phyloP scores from a whole-genome alignment of 1,140 invertebrate species.

The Diploscapter pachys region DNA sequence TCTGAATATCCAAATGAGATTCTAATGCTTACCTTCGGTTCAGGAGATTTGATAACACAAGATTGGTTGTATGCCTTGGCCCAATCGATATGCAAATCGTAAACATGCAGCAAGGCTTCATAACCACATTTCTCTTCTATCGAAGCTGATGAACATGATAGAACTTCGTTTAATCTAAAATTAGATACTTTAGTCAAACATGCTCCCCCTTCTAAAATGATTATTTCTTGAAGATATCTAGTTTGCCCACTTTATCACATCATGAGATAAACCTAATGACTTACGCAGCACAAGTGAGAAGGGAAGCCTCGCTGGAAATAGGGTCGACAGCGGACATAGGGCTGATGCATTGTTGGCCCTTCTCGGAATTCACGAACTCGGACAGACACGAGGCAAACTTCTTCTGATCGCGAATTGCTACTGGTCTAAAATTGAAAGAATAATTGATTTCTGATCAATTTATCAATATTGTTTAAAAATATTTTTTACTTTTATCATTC shows the following conservation, averaged over 20 bases:
- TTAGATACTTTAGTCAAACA: slow-evolving; percentile 1
- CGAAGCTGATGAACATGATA: slow-evolving; percentile 39
- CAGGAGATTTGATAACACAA: slow-evolving; percentile 35
- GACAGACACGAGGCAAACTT: slow-evolving; percentile 40
- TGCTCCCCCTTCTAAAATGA: too few relatives aligned
- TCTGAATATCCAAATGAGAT: too few relatives aligned
- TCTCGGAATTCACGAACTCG: slow-evolving; percentile 35
- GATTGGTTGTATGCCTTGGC: slow-evolving; percentile 42
- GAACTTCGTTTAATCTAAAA: slow-evolving; percentile 41
- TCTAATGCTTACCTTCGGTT: slow-evolving; percentile 8
- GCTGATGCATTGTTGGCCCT: slow-evolving; percentile 42
- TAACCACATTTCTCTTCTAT: slow-evolving; percentile 44
- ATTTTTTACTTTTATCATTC: too few relatives aligned
- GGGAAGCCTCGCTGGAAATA: slow-evolving; percentile 36
- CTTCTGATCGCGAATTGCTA: slow-evolving; percentile 40
- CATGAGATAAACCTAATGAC: background rate
- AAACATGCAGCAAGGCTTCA: slow-evolving; percentile 55
- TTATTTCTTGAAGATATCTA: too few relatives aligned
- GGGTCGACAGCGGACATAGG: slow-evolving; percentile 44
- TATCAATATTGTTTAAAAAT: too few relatives aligned
- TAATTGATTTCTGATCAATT: slow-evolving; percentile 2
- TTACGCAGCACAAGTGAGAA: slow-evolving; percentile 40
- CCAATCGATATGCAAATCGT: slow-evolving; percentile 50
- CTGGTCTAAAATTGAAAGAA: slow-evolving; percentile 8
- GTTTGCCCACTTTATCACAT: too few relatives aligned